A percentile compares a stretch with the other conserved stretches of the same genome.
Conservation (phyloP, 2,888 invertebrate genomes). For the Ditula angustiorana region DNA sequence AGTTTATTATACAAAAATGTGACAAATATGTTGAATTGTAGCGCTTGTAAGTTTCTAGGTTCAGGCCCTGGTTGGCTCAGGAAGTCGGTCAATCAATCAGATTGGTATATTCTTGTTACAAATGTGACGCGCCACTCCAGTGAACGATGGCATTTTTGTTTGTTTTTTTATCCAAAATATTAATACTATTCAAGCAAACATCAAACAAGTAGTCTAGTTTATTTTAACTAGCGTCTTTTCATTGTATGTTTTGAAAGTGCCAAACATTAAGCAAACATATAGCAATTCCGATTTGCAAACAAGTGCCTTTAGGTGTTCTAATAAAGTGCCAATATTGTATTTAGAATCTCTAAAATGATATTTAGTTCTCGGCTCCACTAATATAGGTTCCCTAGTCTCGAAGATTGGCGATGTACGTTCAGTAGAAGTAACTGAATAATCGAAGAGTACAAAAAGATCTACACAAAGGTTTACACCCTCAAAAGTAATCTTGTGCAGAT, state of each 20-base stretch:
- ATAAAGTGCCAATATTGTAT: constrained; percentile 35
- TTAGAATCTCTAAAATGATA: constrained; percentile 37
- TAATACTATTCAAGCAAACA: no score
- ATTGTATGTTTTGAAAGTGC: constrained; percentile 1
- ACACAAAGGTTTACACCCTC: background rate
- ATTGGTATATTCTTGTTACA: no score
- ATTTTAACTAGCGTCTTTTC: background rate
- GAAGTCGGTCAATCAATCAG: no score
- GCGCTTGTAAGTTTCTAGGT: no score
- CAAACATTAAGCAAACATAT: background rate
- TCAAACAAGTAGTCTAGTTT: no score
- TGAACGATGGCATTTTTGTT: no score
- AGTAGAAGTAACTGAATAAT: background rate
- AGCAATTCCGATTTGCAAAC: background rate
- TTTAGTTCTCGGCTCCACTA: constrained; percentile 31
- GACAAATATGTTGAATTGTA: no score
- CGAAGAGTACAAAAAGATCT: background rate
- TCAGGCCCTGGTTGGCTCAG: no score
- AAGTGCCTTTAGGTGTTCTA: constrained; percentile 1
- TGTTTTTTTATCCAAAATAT: no score
- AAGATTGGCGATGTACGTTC: background rate
- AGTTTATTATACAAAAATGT: no score
- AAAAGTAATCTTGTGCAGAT: background rate
- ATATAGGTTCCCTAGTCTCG: constrained; percentile 25
- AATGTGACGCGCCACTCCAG: no score